These are phyloP conservation scores for Parauchenoglanis ngamensis DNA, from an alignment of 2,797 vertebrate genomes.

Conservation along the genomic window DNA sequence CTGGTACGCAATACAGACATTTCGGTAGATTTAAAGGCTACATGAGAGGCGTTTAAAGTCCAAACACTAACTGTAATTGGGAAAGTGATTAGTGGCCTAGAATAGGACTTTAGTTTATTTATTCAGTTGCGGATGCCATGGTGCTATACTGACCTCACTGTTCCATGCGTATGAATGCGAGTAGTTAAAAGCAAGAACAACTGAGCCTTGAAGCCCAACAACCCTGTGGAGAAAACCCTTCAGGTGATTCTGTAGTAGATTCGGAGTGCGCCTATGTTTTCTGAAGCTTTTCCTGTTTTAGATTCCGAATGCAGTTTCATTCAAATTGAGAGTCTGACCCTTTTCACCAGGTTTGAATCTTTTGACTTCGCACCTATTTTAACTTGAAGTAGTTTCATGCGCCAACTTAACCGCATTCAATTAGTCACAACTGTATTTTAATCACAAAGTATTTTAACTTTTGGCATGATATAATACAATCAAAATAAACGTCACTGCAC, in stretches of 20 bases:
- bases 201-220: neutral
- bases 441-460: no score
- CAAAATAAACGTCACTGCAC: neutral
- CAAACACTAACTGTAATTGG: no score
- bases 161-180: neutral
- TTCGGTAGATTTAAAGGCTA: neutral
- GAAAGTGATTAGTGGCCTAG: no score
- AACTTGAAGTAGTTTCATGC: no score
- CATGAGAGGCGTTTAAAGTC: no score
- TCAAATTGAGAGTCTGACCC: neutral
- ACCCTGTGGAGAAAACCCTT: neutral
- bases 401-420: no score
- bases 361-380: no score
- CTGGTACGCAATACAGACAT: neutral
- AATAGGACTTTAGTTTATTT: no score
- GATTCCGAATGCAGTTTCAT: neutral
- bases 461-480: neutral
- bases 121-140: no score
- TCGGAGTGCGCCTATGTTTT: neutral
- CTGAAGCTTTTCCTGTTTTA: neutral
- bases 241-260: neutral
- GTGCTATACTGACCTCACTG: no score
- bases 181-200: neutral
- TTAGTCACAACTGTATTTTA: no score
- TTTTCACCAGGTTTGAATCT: neutral